Evolutionary conservation across 1,140 invertebrate species (phyloP).

Genomic region (Xylocopa sonorina): DNA sequence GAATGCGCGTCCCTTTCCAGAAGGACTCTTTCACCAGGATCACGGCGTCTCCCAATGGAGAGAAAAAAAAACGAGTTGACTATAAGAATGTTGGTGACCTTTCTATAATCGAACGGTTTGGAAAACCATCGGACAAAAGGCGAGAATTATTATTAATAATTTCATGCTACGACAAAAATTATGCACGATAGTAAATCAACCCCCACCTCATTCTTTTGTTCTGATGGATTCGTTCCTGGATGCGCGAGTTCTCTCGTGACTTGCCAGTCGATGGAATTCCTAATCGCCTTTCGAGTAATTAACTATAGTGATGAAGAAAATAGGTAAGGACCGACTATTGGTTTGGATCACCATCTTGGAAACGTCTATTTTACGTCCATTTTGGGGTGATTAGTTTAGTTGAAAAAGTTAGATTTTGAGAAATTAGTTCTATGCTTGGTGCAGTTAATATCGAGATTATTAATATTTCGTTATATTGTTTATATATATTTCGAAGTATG

Average conservation of each 20-base stretch:
- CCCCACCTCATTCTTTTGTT: conserved; percentile 47
- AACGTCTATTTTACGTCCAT: too few species aligned
- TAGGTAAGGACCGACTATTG: too few species aligned
- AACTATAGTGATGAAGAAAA: too few species aligned
- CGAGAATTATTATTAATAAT: conserved; percentile 59
- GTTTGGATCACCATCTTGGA: too few species aligned
- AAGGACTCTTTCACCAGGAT: conserved; percentile 3
- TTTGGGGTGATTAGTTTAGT: too few species aligned
- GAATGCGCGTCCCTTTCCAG: conserved; percentile 7
- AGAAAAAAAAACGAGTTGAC: background rate
- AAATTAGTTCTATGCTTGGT: too few species aligned
- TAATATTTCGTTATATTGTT: too few species aligned
- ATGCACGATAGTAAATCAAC: conserved; percentile 57
- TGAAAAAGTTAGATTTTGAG: too few species aligned
- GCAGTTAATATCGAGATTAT: too few species aligned
- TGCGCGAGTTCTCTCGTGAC: background rate
- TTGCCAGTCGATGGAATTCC: conserved; percentile 37
- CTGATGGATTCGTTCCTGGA: conserved; percentile 23
- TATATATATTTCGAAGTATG: too few species aligned
- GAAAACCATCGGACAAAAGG: conserved; percentile 46
- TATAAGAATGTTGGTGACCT: background rate
- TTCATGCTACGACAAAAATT: conserved; percentile 58
- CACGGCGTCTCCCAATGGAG: background rate
- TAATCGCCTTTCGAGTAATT: background rate
- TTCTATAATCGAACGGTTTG: conserved; percentile 24